A percentile compares a stretch with the other conserved stretches of the same genome.
Conservation (phyloP, 2,888 invertebrate species). For the Nectonema munidae region DNA sequence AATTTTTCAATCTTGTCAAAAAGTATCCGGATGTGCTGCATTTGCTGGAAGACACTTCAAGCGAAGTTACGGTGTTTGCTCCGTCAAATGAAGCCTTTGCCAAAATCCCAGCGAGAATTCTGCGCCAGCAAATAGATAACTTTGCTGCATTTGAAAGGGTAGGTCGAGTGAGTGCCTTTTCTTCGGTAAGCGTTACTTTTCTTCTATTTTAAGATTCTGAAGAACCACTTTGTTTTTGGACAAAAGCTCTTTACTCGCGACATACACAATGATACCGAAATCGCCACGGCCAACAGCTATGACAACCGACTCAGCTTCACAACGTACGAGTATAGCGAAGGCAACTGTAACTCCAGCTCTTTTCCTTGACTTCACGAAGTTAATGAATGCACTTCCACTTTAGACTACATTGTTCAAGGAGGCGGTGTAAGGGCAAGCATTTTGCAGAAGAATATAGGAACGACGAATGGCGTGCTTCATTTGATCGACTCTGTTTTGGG, state of each 20-base stretch:
- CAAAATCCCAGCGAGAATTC: constrained; percentile 22
- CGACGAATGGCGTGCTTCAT: constrained; percentile 22
- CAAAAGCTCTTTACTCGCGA: constrained; percentile 22
- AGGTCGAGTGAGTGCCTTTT: not conserved
- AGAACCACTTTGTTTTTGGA: constrained; percentile 22
- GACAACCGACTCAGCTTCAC: not conserved
- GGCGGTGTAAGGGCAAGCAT: constrained; percentile 22
- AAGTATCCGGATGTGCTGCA: not conserved
- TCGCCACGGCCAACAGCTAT: constrained; percentile 14
- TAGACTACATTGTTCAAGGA: constrained; percentile 22
- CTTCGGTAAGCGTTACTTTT: not conserved
- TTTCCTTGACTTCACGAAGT: not conserved
- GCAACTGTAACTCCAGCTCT: not conserved
- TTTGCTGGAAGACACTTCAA: not conserved
- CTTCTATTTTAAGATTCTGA: constrained; percentile 19
- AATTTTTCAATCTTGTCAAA: not conserved
- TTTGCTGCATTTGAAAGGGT: constrained; percentile 22
- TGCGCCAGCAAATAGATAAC: constrained; percentile 21
- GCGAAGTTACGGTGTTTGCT: constrained; percentile 22
- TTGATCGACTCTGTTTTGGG: constrained; percentile 22
- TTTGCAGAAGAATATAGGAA: constrained; percentile 21
- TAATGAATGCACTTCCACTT: constrained; percentile 14
- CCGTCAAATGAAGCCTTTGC: constrained; percentile 23
- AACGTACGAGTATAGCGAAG: not conserved
- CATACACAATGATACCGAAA: constrained; percentile 22